phyloP scores from a whole-genome alignment of 2,888 invertebrate genomes.

The Acleris cristana region DNA sequence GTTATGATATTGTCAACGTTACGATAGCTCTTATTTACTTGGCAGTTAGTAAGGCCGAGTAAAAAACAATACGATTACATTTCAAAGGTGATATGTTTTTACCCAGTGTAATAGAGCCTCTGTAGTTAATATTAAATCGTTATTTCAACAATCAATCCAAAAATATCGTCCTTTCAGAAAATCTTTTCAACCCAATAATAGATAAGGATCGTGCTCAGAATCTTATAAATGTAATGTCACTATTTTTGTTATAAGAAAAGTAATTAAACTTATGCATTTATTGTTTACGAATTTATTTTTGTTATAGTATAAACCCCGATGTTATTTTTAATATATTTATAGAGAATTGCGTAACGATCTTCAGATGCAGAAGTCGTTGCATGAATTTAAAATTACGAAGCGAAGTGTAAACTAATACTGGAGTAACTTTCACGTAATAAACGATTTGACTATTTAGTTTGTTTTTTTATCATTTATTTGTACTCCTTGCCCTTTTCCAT shows the following conservation, averaged over 20 bases:
- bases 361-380: too few species aligned
- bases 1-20: too few species aligned
- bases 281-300: slow-evolving; percentile 78
- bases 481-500: too few species aligned
- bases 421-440: slow-evolving; percentile 48
- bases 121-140: too few species aligned
- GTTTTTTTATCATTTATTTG: background rate
- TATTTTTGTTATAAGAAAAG: slow-evolving; percentile 63
- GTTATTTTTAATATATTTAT: slow-evolving; percentile 54
- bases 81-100: too few species aligned
- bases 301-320: slow-evolving; percentile 48
- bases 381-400: too few species aligned
- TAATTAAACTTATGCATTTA: slow-evolving; percentile 69
- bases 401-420: slow-evolving; percentile 39
- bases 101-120: too few species aligned
- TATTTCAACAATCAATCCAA: too few species aligned
- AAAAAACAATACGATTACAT: too few species aligned
- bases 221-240: slow-evolving; percentile 53
- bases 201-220: slow-evolving; percentile 59
- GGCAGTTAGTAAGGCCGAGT: too few species aligned
- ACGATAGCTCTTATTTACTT: too few species aligned
- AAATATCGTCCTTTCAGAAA: too few species aligned
- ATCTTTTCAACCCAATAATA: background rate
- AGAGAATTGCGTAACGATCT: background rate
- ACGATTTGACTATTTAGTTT: slow-evolving; percentile 48